A percentile compares a stretch with the other conserved stretches of the same genome.
Conservation (phyloP, 1,140 invertebrate species). For the Agrilus planipennis region DNA sequence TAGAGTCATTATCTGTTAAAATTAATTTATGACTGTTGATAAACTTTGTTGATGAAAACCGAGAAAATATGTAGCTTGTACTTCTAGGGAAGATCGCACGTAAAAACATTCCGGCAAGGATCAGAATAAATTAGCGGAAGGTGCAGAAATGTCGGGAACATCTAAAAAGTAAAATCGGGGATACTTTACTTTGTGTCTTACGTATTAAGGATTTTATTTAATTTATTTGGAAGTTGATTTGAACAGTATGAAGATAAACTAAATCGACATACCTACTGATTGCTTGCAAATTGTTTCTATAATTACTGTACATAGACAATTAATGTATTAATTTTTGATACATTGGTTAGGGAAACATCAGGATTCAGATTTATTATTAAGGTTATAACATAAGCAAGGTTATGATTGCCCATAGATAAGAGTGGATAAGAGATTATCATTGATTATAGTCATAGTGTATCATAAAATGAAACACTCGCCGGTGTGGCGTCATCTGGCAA, state of each 20-base stretch:
- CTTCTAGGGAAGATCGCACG: not conserved
- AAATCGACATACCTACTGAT: not conserved
- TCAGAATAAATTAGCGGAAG: not conserved
- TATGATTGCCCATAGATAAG: no score
- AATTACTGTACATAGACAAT: no score
- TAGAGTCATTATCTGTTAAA: constrained; percentile 58
- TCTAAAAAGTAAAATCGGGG: not conserved
- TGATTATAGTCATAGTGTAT: no score
- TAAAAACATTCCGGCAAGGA: not conserved
- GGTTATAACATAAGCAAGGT: no score
- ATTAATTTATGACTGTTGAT: constrained; percentile 52
- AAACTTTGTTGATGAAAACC: constrained; percentile 1
- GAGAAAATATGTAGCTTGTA: not conserved
- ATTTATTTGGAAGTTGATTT: not conserved
- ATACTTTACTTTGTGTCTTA: not conserved
- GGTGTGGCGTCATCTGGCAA: no score
- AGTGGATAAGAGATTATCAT: no score
- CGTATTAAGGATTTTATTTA: not conserved
- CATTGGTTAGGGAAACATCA: no score
- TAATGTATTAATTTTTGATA: no score
- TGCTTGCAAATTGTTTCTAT: no score
- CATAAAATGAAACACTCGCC: no score
- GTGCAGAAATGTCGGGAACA: not conserved
- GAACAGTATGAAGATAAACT: not conserved
- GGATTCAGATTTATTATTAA: no score